Evolutionary conservation across 2,797 vertebrate genomes (phyloP).

Genomic region (Alcedo quadribrachys): DNA sequence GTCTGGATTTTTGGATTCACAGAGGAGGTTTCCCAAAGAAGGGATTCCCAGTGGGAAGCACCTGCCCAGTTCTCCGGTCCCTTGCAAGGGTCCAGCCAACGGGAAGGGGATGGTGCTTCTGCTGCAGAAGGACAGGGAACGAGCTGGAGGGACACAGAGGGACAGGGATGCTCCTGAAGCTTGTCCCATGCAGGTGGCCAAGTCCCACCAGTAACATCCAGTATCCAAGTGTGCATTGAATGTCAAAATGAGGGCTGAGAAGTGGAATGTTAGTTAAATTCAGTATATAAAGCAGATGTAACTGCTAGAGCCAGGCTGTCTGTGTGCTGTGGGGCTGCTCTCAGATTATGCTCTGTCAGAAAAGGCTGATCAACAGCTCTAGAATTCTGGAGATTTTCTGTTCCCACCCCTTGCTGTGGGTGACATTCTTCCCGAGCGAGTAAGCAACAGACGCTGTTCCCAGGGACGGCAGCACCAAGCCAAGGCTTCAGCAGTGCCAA

Average conservation of each 20-base stretch:
- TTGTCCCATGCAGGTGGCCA: accelerated
- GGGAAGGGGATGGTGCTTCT: background rate
- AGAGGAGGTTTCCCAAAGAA: background rate
- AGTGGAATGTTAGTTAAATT: background rate
- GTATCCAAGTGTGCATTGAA: accelerated
- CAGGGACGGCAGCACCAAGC: background rate
- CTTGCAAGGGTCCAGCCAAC: background rate
- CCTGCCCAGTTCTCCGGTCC: background rate
- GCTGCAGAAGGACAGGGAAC: background rate
- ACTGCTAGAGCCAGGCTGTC: background rate
- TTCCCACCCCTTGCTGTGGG: background rate
- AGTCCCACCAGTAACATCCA: background rate
- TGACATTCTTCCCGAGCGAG: background rate
- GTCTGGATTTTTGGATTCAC: background rate
- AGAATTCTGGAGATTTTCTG: background rate
- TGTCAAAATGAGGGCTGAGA: background rate
- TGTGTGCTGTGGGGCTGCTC: background rate
- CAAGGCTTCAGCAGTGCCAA: background rate
- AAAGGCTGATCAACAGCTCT: background rate
- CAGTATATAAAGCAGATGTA: accelerated
- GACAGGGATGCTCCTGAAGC: background rate
- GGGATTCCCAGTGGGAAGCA: background rate
- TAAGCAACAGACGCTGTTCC: background rate
- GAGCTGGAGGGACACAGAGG: background rate
- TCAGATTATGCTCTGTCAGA: background rate